Base-by-base conservation (phyloP, 1,140 invertebrate species). In the Drosophila sp. region DNA sequence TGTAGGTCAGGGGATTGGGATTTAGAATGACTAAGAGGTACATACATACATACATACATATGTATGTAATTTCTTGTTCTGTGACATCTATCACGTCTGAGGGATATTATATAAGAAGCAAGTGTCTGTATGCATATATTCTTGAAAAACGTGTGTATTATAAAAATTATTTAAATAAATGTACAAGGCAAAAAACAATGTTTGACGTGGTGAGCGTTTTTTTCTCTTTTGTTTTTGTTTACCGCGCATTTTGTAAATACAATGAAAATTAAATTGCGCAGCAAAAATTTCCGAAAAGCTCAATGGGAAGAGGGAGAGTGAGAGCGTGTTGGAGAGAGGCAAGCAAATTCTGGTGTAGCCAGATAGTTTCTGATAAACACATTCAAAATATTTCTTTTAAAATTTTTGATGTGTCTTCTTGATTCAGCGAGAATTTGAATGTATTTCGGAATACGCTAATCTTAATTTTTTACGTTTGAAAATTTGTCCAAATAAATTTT, bases 221-320 rank as follows among this genome's bases (percentile, higher is more conserved):
- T 29, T 41, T 32, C 11, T 70, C 66, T 66, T 56, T 67, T 30
- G 76, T 79, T 87, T 89, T 87, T 86, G 79, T 87, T 87, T 89
- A 87, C 70, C 84, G 83, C 83, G 84, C 79, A 87, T 72, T 87
- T 87, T 87, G 79, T 83, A 80, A 87, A 87, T 69, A 81, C 55
- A 89, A 79, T 76, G 76, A 70, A 83, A 87, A 83, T 89, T 85
- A 60, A 87, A 87, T 89, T 87, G 83, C 83, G 83, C 83, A 89
- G 83, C 76, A 79, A 87, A 79, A 70, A 71, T 89, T 73, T 38
- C 1, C 1, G 27, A 25, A 73, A 57, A 75, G 76, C 60, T 78
- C 64, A 27, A 10, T 17, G 17, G 17, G 17, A 17, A 0, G 32
- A 17, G 75, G 50, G 65, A 74, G 7, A 30, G 40, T 4, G 38